These are phyloP conservation scores for Penaeus chinensis DNA, from an alignment of 1,140 invertebrate species.

Conservation along the genomic window DNA sequence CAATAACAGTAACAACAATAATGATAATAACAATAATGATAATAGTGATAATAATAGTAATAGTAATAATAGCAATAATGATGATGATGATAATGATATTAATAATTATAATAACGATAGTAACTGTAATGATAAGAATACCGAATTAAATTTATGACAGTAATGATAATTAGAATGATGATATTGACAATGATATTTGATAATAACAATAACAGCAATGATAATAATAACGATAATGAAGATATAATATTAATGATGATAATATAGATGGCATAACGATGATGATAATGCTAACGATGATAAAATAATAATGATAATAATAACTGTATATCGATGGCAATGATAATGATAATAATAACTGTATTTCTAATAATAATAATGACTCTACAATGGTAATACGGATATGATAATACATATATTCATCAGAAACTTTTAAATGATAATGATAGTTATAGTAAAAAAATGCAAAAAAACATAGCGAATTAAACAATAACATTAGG, in stretches of 20 bases:
- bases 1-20: not conserved
- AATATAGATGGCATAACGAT: too few species aligned
- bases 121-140: not conserved
- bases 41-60: not conserved
- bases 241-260: too few species aligned
- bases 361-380: not conserved
- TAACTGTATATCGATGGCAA: not conserved
- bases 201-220: too few species aligned
- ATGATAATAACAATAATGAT: not conserved
- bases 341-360: conserved; percentile 6
- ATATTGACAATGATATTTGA: too few species aligned
- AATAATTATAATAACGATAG: not conserved
- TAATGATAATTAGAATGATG: too few species aligned
- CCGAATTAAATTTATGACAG: too few species aligned
- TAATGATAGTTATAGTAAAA: too few species aligned
- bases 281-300: not conserved
- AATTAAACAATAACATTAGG: too few species aligned
- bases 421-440: too few species aligned
- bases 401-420: not conserved
- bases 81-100: too few species aligned
- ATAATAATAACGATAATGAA: too few species aligned
- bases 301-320: not conserved
- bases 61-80: not conserved
- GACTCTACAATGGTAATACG: not conserved
- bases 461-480: too few species aligned